phyloP scores from a whole-genome alignment of 2,113 vertebrate species.

The Microcebus lehilahytsara region DNA sequence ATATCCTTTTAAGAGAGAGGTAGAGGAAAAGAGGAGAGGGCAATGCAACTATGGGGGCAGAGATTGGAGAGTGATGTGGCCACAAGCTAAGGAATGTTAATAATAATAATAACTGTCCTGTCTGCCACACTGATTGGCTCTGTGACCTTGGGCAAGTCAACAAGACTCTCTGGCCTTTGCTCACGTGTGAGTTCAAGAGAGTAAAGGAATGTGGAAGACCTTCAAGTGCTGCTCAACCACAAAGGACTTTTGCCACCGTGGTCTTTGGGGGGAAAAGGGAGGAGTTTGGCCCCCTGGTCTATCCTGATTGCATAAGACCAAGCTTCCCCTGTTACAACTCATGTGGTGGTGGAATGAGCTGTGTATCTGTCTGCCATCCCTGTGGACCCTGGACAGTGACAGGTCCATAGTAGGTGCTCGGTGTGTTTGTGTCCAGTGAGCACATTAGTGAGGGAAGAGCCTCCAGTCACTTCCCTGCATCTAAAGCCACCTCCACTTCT shows the following conservation, averaged over 20 bases:
- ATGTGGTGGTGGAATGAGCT: background rate
- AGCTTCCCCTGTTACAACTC: background rate
- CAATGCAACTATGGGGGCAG: background rate
- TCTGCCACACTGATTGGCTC: background rate
- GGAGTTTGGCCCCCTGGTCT: background rate
- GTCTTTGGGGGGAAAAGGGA: background rate
- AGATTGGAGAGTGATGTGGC: background rate
- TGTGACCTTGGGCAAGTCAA: background rate
- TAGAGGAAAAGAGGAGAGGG: background rate
- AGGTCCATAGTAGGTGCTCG: background rate
- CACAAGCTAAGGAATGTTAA: background rate
- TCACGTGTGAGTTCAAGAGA: background rate
- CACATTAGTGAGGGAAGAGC: background rate
- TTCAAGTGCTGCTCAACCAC: background rate
- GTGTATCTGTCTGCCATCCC: background rate
- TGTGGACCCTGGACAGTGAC: background rate
- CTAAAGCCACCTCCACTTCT: background rate
- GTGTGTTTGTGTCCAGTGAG: background rate
- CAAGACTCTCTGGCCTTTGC: background rate
- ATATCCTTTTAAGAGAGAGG: background rate
- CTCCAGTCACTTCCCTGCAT: background rate
- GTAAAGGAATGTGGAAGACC: too few species aligned
- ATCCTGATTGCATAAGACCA: background rate
- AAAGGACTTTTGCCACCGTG: background rate
- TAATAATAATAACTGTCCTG: background rate